These are phyloP conservation scores for Cyphomyrus discorhynchus DNA, from an alignment of 2,113 vertebrate species.

Conservation along the genomic window DNA sequence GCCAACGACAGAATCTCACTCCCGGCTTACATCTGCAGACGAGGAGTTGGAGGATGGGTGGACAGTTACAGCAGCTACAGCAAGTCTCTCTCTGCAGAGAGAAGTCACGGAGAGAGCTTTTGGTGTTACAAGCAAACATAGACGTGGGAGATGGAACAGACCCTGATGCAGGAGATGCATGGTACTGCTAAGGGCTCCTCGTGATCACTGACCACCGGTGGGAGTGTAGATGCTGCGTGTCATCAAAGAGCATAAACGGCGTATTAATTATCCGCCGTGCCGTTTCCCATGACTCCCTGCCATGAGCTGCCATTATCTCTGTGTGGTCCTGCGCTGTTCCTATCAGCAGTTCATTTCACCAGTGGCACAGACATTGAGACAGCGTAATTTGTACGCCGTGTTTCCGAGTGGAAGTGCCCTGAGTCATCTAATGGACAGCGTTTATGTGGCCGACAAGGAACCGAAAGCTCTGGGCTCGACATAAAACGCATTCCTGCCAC, in stretches of 20 bases:
- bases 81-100: background rate
- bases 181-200: background rate
- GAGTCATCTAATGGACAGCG: slow-evolving; percentile 19
- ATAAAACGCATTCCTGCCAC: background rate
- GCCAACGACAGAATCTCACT: background rate
- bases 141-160: background rate
- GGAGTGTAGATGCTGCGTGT: background rate
- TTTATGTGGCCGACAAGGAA: background rate
- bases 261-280: background rate
- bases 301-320: background rate
- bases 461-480: background rate
- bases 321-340: background rate
- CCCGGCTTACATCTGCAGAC: background rate
- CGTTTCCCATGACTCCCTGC: slow-evolving; percentile 20
- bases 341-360: slow-evolving; percentile 18
- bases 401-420: slow-evolving; percentile 9
- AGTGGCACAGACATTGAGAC: slow-evolving; percentile 13
- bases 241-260: slow-evolving; percentile 1
- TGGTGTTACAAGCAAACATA: background rate
- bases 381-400: background rate
- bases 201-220: background rate
- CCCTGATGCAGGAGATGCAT: background rate
- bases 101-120: background rate
- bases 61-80: background rate
- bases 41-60: background rate